These are phyloP conservation scores for Nasua narica DNA, from an alignment of 2,797 vertebrate genomes.

Conservation along the genomic window DNA sequence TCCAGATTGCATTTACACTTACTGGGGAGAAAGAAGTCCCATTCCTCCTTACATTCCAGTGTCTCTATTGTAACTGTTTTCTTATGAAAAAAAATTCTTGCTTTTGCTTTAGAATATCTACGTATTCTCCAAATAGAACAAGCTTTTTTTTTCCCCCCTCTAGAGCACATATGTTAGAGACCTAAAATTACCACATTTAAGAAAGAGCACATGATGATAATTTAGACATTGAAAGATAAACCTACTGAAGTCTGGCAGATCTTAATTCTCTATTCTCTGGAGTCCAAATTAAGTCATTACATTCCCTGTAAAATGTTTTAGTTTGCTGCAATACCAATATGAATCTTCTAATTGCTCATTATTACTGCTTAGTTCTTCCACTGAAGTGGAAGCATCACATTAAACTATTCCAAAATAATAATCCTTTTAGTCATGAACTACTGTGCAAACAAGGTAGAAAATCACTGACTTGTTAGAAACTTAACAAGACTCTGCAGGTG, in stretches of 20 bases:
- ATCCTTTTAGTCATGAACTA: not conserved
- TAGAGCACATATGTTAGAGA: not conserved
- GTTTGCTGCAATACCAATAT: not conserved
- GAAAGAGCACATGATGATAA: not conserved
- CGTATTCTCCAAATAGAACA: not conserved
- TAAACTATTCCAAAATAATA: conserved; percentile 31
- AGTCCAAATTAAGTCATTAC: not conserved
- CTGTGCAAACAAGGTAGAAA: not conserved
- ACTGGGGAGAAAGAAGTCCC: not conserved
- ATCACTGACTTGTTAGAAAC: not conserved
- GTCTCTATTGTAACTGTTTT: not conserved
- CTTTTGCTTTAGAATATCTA: not conserved
- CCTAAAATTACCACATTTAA: not conserved
- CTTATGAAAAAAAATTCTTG: not conserved
- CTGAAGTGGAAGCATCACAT: not conserved
- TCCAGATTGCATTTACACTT: not conserved
- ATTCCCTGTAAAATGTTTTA: conserved; percentile 20
- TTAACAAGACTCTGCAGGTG: not conserved
- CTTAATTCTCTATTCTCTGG: conserved; percentile 7
- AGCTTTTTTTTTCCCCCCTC: not conserved
- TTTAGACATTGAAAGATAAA: not conserved
- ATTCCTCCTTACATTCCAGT: not conserved
- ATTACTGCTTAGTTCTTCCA: conserved; percentile 26
- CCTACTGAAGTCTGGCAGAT: not conserved
- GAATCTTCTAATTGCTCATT: conserved; percentile 39